These are phyloP conservation scores for Macrosiphum euphorbiae DNA, from an alignment of 2,888 invertebrate genomes.

Conservation along the genomic window DNA sequence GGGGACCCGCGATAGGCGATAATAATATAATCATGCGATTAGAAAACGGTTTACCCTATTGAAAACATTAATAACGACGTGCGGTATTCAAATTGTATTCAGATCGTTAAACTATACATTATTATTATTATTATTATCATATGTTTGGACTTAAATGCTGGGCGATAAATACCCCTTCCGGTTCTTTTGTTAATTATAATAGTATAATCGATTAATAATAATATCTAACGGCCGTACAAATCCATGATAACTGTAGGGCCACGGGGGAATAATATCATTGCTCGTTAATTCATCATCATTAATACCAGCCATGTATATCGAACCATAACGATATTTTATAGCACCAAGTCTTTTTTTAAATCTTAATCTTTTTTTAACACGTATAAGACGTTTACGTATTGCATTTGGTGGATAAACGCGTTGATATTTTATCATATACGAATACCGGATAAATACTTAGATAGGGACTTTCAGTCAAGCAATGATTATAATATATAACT, in stretches of 20 bases:
- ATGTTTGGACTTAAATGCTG: neutral
- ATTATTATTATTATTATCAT: neutral
- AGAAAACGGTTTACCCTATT: conserved; percentile 15
- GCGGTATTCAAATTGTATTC: neutral
- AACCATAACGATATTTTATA: neutral
- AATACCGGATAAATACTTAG: neutral
- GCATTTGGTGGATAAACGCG: neutral
- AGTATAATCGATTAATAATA: neutral
- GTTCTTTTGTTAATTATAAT: neutral
- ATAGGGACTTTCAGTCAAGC: neutral
- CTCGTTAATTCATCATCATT: neutral
- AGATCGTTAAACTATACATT: neutral
- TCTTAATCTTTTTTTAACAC: too few relatives aligned
- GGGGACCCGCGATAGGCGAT: neutral
- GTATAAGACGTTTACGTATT: neutral
- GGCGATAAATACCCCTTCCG: neutral
- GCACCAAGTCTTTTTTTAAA: too few relatives aligned
- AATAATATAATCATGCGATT: neutral
- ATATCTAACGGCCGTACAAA: neutral
- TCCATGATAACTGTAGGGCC: neutral
- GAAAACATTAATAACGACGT: neutral
- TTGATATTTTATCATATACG: neutral
- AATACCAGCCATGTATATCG: neutral
- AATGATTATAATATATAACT: neutral
- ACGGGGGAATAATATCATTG: neutral